A percentile compares a stretch with the other conserved stretches of the same genome.
phyloP scores from a whole-genome alignment of 2,888 invertebrate species.

The Apocheima hispidaria region DNA sequence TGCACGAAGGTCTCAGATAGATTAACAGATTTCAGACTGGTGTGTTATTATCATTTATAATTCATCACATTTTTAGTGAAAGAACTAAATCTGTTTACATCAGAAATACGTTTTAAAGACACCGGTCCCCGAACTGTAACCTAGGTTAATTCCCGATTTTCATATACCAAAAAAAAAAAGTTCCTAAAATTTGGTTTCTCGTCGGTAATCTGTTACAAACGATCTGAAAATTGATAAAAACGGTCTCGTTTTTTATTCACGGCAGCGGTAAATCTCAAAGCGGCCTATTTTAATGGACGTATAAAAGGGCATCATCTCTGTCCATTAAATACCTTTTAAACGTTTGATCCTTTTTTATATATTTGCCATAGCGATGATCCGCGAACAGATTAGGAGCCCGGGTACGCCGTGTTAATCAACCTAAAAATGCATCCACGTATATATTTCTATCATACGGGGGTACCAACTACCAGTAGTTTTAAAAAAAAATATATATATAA shows the following conservation, averaged over 20 bases:
- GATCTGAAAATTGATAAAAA: constrained; percentile 73
- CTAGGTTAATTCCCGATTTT: constrained; percentile 18
- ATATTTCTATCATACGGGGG: neutral
- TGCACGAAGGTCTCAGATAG: neutral
- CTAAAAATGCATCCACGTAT: constrained; percentile 51
- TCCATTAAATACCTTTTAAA: constrained; percentile 86
- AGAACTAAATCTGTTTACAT: neutral
- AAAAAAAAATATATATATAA: neutral
- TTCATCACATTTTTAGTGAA: neutral
- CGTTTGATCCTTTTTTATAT: constrained; percentile 85
- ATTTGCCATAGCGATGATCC: constrained; percentile 79
- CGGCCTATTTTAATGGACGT: constrained; percentile 81
- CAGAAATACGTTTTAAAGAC: neutral
- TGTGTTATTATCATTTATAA: neutral
- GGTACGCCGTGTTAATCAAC: constrained; percentile 73
- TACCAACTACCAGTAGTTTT: neutral
- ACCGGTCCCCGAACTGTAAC: neutral
- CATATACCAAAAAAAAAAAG: constrained; percentile 37
- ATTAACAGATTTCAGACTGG: neutral
- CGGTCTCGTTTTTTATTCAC: constrained; percentile 68
- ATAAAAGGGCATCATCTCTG: constrained; percentile 82
- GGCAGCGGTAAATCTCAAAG: constrained; percentile 79
- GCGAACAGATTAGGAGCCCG: constrained; percentile 69
- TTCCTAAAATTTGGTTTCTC: constrained; percentile 38
- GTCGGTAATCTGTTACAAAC: constrained; percentile 70